Percentiles rank a stretch among this genome's conserved stretches.
Evolutionary conservation across 2,113 vertebrate genomes (phyloP).

Genomic region (Corvus moneduloides): DNA sequence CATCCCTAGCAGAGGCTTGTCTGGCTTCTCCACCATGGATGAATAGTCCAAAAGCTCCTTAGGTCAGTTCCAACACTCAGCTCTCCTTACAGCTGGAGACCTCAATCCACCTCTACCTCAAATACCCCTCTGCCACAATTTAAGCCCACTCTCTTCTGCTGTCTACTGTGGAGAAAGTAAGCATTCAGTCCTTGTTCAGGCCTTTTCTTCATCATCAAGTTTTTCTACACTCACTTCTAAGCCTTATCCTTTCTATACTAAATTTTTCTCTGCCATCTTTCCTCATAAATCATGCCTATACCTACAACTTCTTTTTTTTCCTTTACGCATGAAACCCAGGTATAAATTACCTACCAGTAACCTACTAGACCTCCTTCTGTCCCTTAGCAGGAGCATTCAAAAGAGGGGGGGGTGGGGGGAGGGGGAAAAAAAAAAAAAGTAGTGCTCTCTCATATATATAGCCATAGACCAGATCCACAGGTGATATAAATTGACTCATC

Average conservation of each 20-base stretch:
- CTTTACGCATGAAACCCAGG: background rate
- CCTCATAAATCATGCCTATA: background rate
- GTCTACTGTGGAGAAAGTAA: background rate
- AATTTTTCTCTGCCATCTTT: background rate
- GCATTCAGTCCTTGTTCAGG: background rate
- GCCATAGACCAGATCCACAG: background rate
- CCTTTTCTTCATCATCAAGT: background rate
- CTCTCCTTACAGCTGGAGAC: background rate
- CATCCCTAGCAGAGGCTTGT: background rate
- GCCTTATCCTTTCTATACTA: background rate
- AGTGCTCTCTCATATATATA: background rate
- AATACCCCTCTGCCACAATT: background rate
- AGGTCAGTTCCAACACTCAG: background rate
- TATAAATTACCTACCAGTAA: background rate
- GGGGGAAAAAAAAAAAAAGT: too few relatives aligned
- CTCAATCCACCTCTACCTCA: background rate
- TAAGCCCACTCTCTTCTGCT: background rate
- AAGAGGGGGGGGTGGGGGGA: fast-evolving
- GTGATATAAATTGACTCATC: background rate
- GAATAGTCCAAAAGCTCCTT: background rate
- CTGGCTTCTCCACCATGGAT: background rate
- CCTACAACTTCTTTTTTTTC: background rate
- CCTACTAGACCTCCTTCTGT: too few relatives aligned
- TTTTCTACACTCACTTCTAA: background rate
- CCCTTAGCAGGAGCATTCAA: background rate